Evolutionary conservation across 1,140 invertebrate genomes (phyloP).

Genomic region (Ips typographus): DNA sequence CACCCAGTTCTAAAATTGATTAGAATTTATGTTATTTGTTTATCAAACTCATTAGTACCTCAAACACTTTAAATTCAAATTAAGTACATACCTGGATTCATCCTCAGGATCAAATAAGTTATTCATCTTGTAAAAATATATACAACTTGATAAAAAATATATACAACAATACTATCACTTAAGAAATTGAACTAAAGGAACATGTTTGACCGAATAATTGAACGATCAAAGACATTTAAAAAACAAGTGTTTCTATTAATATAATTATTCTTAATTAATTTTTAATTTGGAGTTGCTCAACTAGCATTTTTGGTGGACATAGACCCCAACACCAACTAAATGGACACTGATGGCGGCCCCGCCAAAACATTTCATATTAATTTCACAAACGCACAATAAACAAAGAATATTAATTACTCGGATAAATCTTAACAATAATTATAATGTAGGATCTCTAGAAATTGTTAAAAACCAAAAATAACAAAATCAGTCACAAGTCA

Average conservation of each 20-base stretch:
- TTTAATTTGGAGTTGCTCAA: slow-evolving; percentile 21
- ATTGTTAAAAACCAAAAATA: not conserved
- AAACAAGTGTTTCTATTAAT: slow-evolving; percentile 36
- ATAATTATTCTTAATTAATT: slow-evolving; percentile 42
- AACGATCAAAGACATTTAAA: slow-evolving; percentile 33
- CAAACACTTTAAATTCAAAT: too few relatives aligned
- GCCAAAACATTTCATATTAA: not conserved
- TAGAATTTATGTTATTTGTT: too few relatives aligned
- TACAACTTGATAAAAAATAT: not conserved
- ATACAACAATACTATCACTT: slow-evolving; percentile 8
- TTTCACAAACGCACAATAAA: too few relatives aligned
- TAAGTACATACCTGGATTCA: slow-evolving; percentile 61
- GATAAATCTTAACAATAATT: too few relatives aligned
- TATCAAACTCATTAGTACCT: too few relatives aligned
- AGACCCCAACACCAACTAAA: not conserved
- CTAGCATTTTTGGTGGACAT: not conserved
- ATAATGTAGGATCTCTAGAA: too few relatives aligned
- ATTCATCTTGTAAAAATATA: slow-evolving; percentile 55
- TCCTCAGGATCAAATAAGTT: slow-evolving; percentile 72
- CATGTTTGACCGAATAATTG: slow-evolving; percentile 27
- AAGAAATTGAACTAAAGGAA: slow-evolving; percentile 34
- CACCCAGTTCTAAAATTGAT: too few relatives aligned
- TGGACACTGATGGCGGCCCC: not conserved
- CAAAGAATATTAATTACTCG: too few relatives aligned
- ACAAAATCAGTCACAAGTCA: not conserved